Evolutionary conservation across 2,797 vertebrate species (phyloP), one percentile per base, ranked within the genome.

Genomic region (Botia kubotai): DNA sequence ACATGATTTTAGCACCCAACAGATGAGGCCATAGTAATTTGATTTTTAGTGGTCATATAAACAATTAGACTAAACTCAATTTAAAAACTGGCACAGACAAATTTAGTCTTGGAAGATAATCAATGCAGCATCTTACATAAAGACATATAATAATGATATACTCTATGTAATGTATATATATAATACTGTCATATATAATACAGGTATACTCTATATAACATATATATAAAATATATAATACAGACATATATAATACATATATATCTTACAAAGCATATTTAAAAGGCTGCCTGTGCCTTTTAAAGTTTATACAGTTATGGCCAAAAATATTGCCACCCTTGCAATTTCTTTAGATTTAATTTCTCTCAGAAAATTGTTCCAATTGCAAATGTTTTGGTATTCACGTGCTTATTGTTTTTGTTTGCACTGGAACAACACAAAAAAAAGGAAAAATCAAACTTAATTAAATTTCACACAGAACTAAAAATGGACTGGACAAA

Each of bases 41-140:
- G 52, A 5, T 67, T 69, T 68, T 55, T 80, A 46, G 5, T 33
- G 5, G n/a, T 68, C 2, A 73, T 69, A 57, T 65, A 73, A 80
- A 29, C 58, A 14, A 46, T 50, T 39, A 12, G 26, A 50, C n/a
- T 36, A 72, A 72, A 36, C 48, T 21, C 26, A 43, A 14, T 74
- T 58, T 57, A 80, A 33, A 73, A 63, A 52, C 16, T 23, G 7
- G 50, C 62, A 33, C 11, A 36, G 4, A 55, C 17, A 36, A 39
- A n/a, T 72, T 58, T 6, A 68, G 43, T 19, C 2, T 8, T 75
- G 65, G 60, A 39, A 60, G 39, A 10, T 70, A 58, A 69, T 70
- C 55, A 71, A 4, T 50, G 17, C 53, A n/a, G 8, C 53, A 67
- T 60, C 52, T 74, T 21, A 57, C 60, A 39, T 39, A 39, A 4